Evolutionary conservation across 2,888 invertebrate genomes (phyloP), one percentile per base, ranked within the genome.

Genomic region (Acleris cristana): DNA sequence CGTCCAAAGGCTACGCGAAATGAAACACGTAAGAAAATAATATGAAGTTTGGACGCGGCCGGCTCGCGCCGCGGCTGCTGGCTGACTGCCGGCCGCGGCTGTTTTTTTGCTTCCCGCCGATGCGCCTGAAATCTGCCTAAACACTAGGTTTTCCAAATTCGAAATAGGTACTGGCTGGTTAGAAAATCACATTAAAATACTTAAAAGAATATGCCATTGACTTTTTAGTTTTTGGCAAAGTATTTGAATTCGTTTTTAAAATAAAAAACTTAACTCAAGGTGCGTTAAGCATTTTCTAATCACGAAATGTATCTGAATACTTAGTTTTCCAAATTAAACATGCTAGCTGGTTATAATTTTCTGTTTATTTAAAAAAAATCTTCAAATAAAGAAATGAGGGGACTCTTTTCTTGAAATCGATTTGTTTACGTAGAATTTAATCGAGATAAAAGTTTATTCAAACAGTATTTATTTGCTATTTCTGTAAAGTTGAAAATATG

Each of bases 1-100:
- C 82, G 90, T 89, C 89, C 90, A 88, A 89, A 88, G 79, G 85
- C 88, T 90, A 91, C 92, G 90, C 92, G 92, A 92, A 92, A 91
- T 85, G 85, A 92, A 92, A 92, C 90, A 88, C 92, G 92, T 91
- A 92, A 80, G 84, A 91, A 89, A 88, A 89, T 87, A 90, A 90
- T 87, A 86, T 82, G 86, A 87, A 86, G 80, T 82, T 80, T 85
- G 84, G 83, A 84, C 80, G 91, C 92, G 90, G 83, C 85, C 89
- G 89, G 87, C 89, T 86, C 87, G 87, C 88, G 85, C 90, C 91
- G 92, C 88, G 82, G 83, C 73, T 79, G 73, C 79, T 78, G 82
- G 82, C 85, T 88, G 86, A 92, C 92, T 92, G 92, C 72, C 79
- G 80, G 71, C 74, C 71, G 71, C 63, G 67, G 73, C 72, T 73